Percentiles rank a stretch among this genome's conserved stretches.
phyloP scores from a whole-genome alignment of 64 coral and sea anemone species.

The Platygyra sinensis region DNA sequence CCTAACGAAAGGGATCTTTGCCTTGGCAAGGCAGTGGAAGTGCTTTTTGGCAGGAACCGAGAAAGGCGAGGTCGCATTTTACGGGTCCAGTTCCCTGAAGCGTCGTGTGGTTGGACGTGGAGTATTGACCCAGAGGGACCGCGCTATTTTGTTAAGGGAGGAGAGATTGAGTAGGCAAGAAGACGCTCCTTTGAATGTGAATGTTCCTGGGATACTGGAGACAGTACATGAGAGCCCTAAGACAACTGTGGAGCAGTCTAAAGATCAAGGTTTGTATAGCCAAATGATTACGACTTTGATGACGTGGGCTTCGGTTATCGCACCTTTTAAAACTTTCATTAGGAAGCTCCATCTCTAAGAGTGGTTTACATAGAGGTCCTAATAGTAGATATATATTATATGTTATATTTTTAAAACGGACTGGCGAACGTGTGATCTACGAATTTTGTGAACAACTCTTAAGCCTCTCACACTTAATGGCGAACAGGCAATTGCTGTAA shows the following conservation, averaged over 20 bases:
- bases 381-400: no score
- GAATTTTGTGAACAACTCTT: no score
- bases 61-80: slow-evolving; percentile 88
- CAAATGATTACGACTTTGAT: no score
- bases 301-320: no score
- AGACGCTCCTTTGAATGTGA: slow-evolving; percentile 21
- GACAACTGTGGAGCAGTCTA: neutral
- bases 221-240: neutral
- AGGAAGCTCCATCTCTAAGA: no score
- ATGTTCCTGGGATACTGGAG: slow-evolving; percentile 5
- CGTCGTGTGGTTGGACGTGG: slow-evolving; percentile 94
- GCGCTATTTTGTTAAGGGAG: slow-evolving; percentile 90
- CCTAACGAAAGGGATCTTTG: slow-evolving; percentile 91
- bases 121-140: slow-evolving; percentile 92
- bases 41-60: slow-evolving; percentile 93
- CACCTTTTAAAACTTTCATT: no score
- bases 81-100: slow-evolving; percentile 86
- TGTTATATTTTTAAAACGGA: no score
- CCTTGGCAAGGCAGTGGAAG: slow-evolving; percentile 95
- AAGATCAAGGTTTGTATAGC: slow-evolving; percentile 20
- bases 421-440: no score
- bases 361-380: no score
- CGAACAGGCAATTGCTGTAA: neutral
- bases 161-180: slow-evolving; percentile 58
- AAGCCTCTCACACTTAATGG: no score